These are phyloP conservation scores for Eulithis prunata DNA, from an alignment of 2,888 invertebrate species.

Conservation along the genomic window DNA sequence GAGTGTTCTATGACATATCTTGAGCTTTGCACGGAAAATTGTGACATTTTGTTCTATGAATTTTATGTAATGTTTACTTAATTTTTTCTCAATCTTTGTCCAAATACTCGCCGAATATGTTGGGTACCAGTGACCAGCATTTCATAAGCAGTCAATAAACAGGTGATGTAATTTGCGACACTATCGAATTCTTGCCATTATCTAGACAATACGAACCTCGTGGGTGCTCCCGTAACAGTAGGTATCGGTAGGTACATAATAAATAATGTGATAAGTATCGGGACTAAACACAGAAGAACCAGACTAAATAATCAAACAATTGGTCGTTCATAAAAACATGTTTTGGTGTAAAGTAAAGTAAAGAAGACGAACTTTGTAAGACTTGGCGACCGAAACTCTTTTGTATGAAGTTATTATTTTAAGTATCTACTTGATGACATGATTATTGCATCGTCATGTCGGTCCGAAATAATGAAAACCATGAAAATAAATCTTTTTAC, in stretches of 20 bases:
- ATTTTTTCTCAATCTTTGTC: slow-evolving; percentile 15
- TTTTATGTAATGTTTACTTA: slow-evolving; percentile 12
- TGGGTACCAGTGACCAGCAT: neutral
- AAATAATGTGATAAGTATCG: no score
- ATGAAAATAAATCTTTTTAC: no score
- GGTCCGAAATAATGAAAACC: no score
- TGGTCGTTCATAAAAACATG: no score
- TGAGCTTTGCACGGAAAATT: slow-evolving; percentile 1
- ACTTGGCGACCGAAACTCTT: neutral
- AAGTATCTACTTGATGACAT: neutral
- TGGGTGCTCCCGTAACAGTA: no score
- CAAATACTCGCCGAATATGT: neutral
- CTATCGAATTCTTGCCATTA: neutral
- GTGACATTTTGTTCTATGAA: neutral
- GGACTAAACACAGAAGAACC: no score
- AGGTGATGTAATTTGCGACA: slow-evolving; percentile 5
- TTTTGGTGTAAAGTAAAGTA: no score
- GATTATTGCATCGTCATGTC: neutral
- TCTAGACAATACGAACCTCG: no score
- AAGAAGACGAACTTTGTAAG: no score
- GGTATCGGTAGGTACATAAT: no score
- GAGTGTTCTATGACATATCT: no score
- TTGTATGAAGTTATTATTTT: neutral
- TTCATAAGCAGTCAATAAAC: slow-evolving; percentile 9
- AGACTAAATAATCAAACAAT: no score